Evolutionary conservation across 2,113 vertebrate genomes (phyloP), one percentile per base, ranked within the genome.

Genomic region (Microcebus tavaratra): DNA sequence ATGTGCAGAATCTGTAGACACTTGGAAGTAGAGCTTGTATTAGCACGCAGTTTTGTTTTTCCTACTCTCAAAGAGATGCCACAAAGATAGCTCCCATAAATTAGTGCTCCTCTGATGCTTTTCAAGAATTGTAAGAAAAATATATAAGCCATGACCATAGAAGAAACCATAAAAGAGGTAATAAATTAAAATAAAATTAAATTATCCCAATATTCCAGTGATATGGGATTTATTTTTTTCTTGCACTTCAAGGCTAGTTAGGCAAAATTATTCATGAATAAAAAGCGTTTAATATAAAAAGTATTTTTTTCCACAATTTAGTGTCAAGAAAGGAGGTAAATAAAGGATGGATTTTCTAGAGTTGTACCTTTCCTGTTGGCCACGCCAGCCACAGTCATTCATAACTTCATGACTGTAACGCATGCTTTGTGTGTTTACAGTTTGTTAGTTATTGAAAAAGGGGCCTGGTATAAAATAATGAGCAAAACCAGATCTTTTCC

Each of bases 101-200:
- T 12, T 72, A 42, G 23, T 87, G 15, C 3, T 42, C 27, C 34
- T 90, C 21, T 65, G 9, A 65, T 29, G 14, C 2, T 39, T 88
- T 88, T 65, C 63, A 88, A 84, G 27, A 73, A 39, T 17, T 34
- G 2, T 57, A 55, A 86, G 53, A 82, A 70, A 73, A 70, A 20
- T 79, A 59, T 55, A 68, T 65, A 85, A 55, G 3, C 31, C 27
- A n/a, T 65, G 42, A 57, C 13, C 55, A 72, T 82, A 25, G 53
- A 83, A 61, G 1, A 2, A 12, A 61, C 4, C 25, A 70, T 36
- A 55, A 7, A 72, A 92, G 17, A 88, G 5, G 36, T 57, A 83
- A 39, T 63, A 73, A n/a, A 73, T 92, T 70, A 79, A 86, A 96
- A 75, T 20, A 68, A 94, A 76, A 67, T 81, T 76, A 48, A 45